phyloP scores from a whole-genome alignment of 2,888 invertebrate species.

The Netelia fuscicornis region DNA sequence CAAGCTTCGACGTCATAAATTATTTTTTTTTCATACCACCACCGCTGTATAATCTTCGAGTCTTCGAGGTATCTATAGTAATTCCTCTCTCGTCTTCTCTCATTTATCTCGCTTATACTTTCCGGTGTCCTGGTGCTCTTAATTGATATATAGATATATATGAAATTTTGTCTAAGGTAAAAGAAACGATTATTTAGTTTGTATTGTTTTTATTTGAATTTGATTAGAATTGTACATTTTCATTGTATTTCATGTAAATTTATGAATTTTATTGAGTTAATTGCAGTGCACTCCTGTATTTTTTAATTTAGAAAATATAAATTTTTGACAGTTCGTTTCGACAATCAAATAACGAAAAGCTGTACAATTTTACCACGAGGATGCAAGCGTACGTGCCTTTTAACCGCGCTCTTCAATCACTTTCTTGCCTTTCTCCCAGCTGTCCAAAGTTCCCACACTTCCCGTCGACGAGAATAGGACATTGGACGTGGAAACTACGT shows the following conservation, averaged over 20 bases:
- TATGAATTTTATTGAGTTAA: too few relatives aligned
- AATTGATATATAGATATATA: conserved; percentile 3
- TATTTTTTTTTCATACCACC: conserved; percentile 44
- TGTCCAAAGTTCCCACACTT: conserved; percentile 81
- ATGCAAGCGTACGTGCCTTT: conserved; percentile 33
- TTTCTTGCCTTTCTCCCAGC: conserved; percentile 72
- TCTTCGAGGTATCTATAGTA: conserved; percentile 16
- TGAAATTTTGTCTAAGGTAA: neutral
- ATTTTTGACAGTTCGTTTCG: neutral
- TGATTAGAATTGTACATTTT: too few relatives aligned
- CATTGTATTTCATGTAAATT: too few relatives aligned
- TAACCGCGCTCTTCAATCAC: conserved; percentile 48
- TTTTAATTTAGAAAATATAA: neutral
- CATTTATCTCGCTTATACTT: neutral
- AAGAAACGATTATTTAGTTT: neutral
- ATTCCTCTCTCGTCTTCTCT: conserved; percentile 10
- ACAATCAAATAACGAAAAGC: neutral
- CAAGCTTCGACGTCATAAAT: conserved; percentile 51
- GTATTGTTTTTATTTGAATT: too few relatives aligned
- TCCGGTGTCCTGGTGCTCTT: neutral
- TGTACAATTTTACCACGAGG: conserved; percentile 41
- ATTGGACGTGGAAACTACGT: conserved; percentile 21
- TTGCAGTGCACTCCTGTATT: too few relatives aligned
- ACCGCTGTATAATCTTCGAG: conserved; percentile 27
- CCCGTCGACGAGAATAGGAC: conserved; percentile 68